Percentiles rank a stretch among this genome's conserved stretches.
Conservation (phyloP, 2,888 invertebrate species). For the Itoplectis maculator region DNA sequence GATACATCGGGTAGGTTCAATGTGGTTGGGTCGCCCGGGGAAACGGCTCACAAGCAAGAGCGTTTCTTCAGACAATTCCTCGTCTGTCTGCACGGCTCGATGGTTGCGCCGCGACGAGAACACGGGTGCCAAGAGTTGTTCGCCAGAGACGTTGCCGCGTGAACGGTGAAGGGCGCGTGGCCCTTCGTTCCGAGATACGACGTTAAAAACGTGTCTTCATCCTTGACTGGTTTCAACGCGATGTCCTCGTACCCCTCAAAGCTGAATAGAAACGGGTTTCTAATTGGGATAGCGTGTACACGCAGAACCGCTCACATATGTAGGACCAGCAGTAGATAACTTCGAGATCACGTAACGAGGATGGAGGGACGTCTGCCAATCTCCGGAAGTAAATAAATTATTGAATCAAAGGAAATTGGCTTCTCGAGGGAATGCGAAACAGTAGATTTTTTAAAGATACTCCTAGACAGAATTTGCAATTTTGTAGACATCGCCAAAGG, state of each 20-base stretch:
- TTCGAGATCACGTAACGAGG: slow-evolving; percentile 21
- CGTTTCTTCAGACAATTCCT: slow-evolving; percentile 44
- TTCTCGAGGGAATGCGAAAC: not conserved
- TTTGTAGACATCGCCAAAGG: not conserved
- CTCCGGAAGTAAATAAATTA: slow-evolving; percentile 4
- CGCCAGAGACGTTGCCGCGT: slow-evolving; percentile 27
- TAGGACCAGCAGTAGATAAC: not conserved
- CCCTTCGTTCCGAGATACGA: slow-evolving; percentile 26
- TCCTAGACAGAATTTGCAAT: not conserved
- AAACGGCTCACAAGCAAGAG: slow-evolving; percentile 29
- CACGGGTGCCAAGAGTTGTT: slow-evolving; percentile 19
- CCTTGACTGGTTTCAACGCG: slow-evolving; percentile 37
- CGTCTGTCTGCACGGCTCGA: slow-evolving; percentile 51
- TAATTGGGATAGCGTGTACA: slow-evolving; percentile 36
- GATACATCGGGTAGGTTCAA: slow-evolving; percentile 67
- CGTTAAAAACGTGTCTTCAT: slow-evolving; percentile 56
- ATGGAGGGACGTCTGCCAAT: slow-evolving; percentile 19
- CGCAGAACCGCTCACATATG: not conserved
- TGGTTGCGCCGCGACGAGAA: slow-evolving; percentile 47
- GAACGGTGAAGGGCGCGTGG: slow-evolving; percentile 33
- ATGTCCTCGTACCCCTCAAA: slow-evolving; percentile 10
- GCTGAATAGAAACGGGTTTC: slow-evolving; percentile 41
- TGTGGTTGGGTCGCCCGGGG: slow-evolving; percentile 24
- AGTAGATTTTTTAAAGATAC: not conserved
- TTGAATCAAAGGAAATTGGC: not conserved